A percentile compares a stretch with the other conserved stretches of the same genome.
These are phyloP conservation scores for Chaetodon trifasciatus DNA, from an alignment of 2,797 vertebrate genomes.

Conservation along the genomic window DNA sequence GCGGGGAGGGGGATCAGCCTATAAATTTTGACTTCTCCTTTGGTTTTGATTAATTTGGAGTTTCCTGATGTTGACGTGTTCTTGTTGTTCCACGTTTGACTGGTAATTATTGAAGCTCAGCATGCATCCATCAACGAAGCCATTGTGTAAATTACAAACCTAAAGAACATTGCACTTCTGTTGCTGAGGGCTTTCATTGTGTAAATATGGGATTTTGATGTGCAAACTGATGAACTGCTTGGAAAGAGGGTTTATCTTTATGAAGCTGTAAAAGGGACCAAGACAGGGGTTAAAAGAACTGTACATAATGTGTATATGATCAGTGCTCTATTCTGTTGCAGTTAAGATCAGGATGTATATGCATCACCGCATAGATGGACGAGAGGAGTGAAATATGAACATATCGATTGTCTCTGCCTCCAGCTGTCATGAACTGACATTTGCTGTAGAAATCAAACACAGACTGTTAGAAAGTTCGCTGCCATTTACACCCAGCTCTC, in stretches of 20 bases:
- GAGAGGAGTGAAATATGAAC: slow-evolving; percentile 69
- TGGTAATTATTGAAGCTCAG: slow-evolving; percentile 88
- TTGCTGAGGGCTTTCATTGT: slow-evolving; percentile 81
- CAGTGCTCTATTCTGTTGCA: slow-evolving; percentile 78
- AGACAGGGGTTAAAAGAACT: slow-evolving; percentile 76
- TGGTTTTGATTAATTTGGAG: slow-evolving; percentile 68
- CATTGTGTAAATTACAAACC: slow-evolving; percentile 76
- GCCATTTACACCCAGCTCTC: slow-evolving; percentile 76
- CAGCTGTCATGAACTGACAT: slow-evolving; percentile 81
- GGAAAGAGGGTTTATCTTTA: slow-evolving; percentile 65
- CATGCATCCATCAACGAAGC: slow-evolving; percentile 90
- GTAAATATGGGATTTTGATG: slow-evolving; percentile 79
- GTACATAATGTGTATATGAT: slow-evolving; percentile 90
- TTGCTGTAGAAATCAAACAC: slow-evolving; percentile 86
- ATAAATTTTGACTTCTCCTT: slow-evolving; percentile 67
- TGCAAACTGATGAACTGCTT: slow-evolving; percentile 66
- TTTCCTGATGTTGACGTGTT: slow-evolving; percentile 84
- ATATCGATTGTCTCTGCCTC: slow-evolving; percentile 85
- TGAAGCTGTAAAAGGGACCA: slow-evolving; percentile 80
- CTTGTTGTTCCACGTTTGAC: slow-evolving; percentile 85
- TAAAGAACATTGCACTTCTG: slow-evolving; percentile 85
- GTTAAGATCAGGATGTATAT: slow-evolving; percentile 83
- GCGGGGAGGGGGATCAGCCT: slow-evolving; percentile 82
- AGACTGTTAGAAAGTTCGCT: slow-evolving; percentile 87
- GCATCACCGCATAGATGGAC: slow-evolving; percentile 81